phyloP scores from a whole-genome alignment of 1,140 invertebrate species.

The Heliothis virescens region DNA sequence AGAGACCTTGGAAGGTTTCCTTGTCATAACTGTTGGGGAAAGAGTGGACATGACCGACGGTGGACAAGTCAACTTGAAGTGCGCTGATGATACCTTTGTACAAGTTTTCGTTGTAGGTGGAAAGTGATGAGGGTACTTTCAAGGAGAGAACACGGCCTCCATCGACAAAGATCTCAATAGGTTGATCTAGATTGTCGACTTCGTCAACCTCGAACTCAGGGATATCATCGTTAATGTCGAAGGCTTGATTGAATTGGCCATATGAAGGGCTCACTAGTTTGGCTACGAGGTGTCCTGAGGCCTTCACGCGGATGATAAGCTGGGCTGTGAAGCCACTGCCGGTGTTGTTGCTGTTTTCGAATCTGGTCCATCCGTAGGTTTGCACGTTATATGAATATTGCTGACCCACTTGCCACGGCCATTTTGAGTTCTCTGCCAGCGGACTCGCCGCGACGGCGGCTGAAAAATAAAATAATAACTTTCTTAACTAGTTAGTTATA shows the following conservation, averaged over 20 bases:
- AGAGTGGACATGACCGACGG: slow-evolving; percentile 68
- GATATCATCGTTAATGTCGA: slow-evolving; percentile 78
- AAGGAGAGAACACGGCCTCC: slow-evolving; percentile 87
- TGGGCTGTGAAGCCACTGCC: slow-evolving; percentile 87
- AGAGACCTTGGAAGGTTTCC: slow-evolving; percentile 84
- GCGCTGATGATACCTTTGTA: slow-evolving; percentile 89
- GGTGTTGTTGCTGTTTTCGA: slow-evolving; percentile 84
- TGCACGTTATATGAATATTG: slow-evolving; percentile 88
- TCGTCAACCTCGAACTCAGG: slow-evolving; percentile 84
- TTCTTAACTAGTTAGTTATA: no score
- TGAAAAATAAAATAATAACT: no score
- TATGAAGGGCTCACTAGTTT: slow-evolving; percentile 85
- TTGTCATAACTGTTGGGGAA: slow-evolving; percentile 84
- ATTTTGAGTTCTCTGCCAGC: no score
- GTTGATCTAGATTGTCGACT: slow-evolving; percentile 83
- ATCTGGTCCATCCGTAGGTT: slow-evolving; percentile 86
- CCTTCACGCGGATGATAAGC: slow-evolving; percentile 85
- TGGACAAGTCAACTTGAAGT: slow-evolving; percentile 88
- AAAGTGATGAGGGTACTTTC: slow-evolving; percentile 83
- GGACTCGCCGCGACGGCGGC: no score
- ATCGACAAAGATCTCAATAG: slow-evolving; percentile 88
- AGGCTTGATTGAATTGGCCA: slow-evolving; percentile 86
- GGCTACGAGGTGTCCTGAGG: slow-evolving; percentile 83
- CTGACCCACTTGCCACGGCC: slow-evolving; percentile 86
- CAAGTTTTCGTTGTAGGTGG: slow-evolving; percentile 89